Base-by-base conservation (phyloP, 92 coral and sea anemone genomes). In the Pocillopora grandis region DNA sequence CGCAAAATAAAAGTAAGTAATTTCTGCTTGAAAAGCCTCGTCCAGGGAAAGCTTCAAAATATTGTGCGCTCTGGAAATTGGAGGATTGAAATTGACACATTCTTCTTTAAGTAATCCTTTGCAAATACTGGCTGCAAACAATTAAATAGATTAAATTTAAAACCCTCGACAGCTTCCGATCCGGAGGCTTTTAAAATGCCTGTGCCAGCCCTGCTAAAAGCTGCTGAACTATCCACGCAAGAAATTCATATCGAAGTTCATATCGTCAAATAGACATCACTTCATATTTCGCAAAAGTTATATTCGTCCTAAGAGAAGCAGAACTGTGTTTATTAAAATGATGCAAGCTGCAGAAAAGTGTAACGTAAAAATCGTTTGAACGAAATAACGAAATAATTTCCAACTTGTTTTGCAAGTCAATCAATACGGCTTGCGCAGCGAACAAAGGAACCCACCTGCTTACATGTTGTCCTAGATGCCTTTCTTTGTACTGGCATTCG, bases 381-480 rank as follows among this genome's bases (percentile, higher is more conserved):
- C 18, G 21, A 18, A 16, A 57, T 75, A 55, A 76, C 18, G 21
- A 18, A 16, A 57, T 75, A 55, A 76, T 60, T 76, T 76, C 68
- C 80, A 76, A 60, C 10, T 33, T 70, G 75, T 52, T n/a, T 36
- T 76, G 62, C 37, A 64, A 27, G 31, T n/a, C 9, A 66, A 55
- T 36, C 48, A 63, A 33, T 27, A 31, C 64, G 68, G 65, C 59
- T 37, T 35, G 57, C 68, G 84, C 52, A 7, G 84, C 10, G 23
- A 70, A 80, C 85, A 80, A 80, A 69, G 11, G 11, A 35, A 10
- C 68, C 66, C 85, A 80, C 85, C 85, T 80, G 0, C 74, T n/a
- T 42, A 61, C 83, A 66, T 78, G 35, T 64, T 52, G 64, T 33
- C 13, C 56, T 6, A 68, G 76, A 57, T 17, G 72, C 37, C 42